A percentile compares a stretch with the other conserved stretches of the same genome.
These are phyloP conservation scores for Crypturellus tataupa DNA, from an alignment of 2,797 vertebrate genomes.

Conservation along the genomic window DNA sequence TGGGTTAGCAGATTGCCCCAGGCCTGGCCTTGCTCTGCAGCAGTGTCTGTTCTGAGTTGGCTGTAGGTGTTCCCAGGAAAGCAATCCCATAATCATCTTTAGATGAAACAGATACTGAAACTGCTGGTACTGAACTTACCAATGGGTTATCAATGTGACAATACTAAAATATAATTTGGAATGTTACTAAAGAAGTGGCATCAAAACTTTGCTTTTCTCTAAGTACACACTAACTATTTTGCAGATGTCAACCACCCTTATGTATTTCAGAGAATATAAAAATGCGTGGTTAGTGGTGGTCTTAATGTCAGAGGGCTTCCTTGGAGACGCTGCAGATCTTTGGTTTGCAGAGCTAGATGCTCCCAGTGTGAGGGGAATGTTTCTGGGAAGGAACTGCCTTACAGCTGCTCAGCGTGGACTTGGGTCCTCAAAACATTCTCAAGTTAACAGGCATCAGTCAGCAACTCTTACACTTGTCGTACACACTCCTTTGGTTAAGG, in stretches of 20 bases:
- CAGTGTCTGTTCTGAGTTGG: constrained; percentile 6
- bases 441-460: background rate
- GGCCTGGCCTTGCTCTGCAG: background rate
- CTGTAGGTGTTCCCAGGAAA: background rate
- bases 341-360: background rate
- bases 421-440: background rate
- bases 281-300: background rate
- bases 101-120: background rate
- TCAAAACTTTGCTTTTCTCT: background rate
- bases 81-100: background rate
- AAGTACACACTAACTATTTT: background rate
- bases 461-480: background rate
- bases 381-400: background rate
- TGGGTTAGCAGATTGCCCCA: background rate
- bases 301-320: background rate
- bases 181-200: background rate
- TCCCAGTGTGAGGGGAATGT: background rate
- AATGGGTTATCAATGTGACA: background rate
- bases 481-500: background rate
- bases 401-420: background rate
- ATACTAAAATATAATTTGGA: background rate
- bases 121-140: background rate
- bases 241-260: background rate
- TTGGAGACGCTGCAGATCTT: background rate
- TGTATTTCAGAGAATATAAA: background rate